Evolutionary conservation across 2,888 invertebrate genomes (phyloP).

Genomic region (Timandra comae): DNA sequence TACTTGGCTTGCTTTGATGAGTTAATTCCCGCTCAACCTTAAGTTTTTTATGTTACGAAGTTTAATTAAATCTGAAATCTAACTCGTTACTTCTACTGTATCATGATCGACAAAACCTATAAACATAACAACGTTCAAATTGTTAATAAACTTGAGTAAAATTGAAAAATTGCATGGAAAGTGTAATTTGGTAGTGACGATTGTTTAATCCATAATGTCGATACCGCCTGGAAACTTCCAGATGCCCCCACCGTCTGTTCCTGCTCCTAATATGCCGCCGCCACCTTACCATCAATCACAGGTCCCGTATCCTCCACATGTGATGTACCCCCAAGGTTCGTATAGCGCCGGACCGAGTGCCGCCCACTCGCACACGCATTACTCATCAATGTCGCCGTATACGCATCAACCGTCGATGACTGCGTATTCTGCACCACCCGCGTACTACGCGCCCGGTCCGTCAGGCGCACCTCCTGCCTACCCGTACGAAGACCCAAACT

Average conservation of each 20-base stretch:
- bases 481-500: not conserved
- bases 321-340: constrained; percentile 4
- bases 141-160: too few relatives aligned
- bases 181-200: too few relatives aligned
- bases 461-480: constrained; percentile 1
- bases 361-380: constrained; percentile 24
- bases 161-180: too few relatives aligned
- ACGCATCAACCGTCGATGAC: constrained; percentile 19
- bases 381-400: constrained; percentile 26
- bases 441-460: constrained; percentile 6
- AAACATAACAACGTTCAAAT: too few relatives aligned
- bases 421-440: constrained; percentile 11
- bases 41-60: too few relatives aligned
- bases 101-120: too few relatives aligned
- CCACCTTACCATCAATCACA: constrained; percentile 16
- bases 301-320: constrained; percentile 17
- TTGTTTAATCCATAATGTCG: constrained; percentile 37
- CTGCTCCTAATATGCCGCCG: constrained; percentile 7
- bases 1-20: too few relatives aligned
- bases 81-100: too few relatives aligned
- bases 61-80: too few relatives aligned
- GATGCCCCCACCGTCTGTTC: constrained; percentile 33
- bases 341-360: constrained; percentile 4
- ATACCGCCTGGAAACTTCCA: constrained; percentile 48
- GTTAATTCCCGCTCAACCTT: too few relatives aligned